Conservation (phyloP, 2,797 vertebrate genomes). For the Hippocampus kuda region DNA sequence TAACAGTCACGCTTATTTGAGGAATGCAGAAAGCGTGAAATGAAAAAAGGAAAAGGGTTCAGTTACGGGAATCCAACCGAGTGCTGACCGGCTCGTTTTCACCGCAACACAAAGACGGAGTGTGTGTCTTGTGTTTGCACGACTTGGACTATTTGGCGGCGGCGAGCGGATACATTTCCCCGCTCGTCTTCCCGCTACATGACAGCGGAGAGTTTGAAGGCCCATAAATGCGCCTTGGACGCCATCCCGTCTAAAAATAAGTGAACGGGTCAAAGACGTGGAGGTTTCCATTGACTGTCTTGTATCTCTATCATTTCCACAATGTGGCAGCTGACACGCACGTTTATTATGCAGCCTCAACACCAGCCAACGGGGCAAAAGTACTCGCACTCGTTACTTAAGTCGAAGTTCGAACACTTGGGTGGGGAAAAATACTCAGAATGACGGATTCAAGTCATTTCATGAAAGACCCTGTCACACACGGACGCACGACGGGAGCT, state of each 20-base stretch:
- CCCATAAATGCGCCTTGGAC: constrained; percentile 42
- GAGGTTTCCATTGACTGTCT: constrained; percentile 19
- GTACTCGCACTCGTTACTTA: neutral
- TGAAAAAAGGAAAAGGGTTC: constrained; percentile 17
- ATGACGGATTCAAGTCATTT: no score
- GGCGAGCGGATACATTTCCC: constrained; percentile 36
- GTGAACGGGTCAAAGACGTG: constrained; percentile 48
- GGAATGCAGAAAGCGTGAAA: constrained; percentile 54
- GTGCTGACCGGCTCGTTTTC: constrained; percentile 59
- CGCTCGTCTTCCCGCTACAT: constrained; percentile 9
- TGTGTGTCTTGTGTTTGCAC: constrained; percentile 40
- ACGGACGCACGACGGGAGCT: no score
- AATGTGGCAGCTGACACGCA: constrained; percentile 16
- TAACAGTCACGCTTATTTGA: constrained; percentile 57
- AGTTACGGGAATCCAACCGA: constrained; percentile 58
- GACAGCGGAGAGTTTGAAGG: constrained; percentile 22
- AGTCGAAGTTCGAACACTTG: no score
- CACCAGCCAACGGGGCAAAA: neutral
- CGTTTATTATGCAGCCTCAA: constrained; percentile 1
- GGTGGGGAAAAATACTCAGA: no score
- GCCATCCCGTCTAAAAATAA: constrained; percentile 53
- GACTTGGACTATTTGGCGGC: constrained; percentile 47
- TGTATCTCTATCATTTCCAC: constrained; percentile 14
- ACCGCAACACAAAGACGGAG: constrained; percentile 45
- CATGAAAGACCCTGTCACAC: no score